phyloP scores from a whole-genome alignment of 1,140 invertebrate species.

The Zaprionus gabonicus region DNA sequence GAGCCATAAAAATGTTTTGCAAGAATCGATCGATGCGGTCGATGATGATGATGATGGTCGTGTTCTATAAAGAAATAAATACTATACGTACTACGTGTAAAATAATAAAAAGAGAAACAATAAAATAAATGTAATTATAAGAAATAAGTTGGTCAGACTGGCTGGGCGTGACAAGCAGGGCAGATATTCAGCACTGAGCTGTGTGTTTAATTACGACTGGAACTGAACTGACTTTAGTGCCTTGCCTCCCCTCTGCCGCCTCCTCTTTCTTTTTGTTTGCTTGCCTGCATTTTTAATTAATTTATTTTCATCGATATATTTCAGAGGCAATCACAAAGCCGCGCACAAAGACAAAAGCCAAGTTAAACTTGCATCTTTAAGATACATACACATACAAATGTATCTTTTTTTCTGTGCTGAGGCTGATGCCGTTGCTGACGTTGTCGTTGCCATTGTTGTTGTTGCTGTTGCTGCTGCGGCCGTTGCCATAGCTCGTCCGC shows the following conservation, averaged over 20 bases:
- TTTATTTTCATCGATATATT: slow-evolving; percentile 68
- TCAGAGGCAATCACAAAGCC: slow-evolving; percentile 47
- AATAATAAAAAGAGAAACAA: slow-evolving; percentile 53
- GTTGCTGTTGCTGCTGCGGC: slow-evolving; percentile 35
- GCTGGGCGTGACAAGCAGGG: neutral
- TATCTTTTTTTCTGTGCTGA: slow-evolving; percentile 49
- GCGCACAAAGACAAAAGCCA: slow-evolving; percentile 79
- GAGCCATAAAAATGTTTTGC: slow-evolving; percentile 49
- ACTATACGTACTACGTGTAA: slow-evolving; percentile 9
- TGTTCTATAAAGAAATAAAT: slow-evolving; percentile 57
- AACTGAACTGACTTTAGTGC: slow-evolving; percentile 12
- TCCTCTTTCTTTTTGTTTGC: neutral
- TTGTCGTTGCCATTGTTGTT: slow-evolving; percentile 49
- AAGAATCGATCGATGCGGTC: slow-evolving; percentile 64
- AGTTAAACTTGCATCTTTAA: slow-evolving; percentile 75
- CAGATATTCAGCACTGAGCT: neutral
- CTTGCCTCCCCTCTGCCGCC: neutral
- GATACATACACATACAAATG: slow-evolving; percentile 53
- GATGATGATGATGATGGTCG: slow-evolving; percentile 41
- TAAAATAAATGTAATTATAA: slow-evolving; percentile 73
- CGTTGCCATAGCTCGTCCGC: slow-evolving; percentile 30
- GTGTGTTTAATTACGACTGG: neutral
- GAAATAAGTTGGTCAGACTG: slow-evolving; percentile 2
- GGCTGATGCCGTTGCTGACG: slow-evolving; percentile 7
- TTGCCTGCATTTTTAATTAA: slow-evolving; percentile 78